Evolutionary conservation across 2,888 invertebrate genomes (phyloP).

Genomic region (Xestia ashworthii): DNA sequence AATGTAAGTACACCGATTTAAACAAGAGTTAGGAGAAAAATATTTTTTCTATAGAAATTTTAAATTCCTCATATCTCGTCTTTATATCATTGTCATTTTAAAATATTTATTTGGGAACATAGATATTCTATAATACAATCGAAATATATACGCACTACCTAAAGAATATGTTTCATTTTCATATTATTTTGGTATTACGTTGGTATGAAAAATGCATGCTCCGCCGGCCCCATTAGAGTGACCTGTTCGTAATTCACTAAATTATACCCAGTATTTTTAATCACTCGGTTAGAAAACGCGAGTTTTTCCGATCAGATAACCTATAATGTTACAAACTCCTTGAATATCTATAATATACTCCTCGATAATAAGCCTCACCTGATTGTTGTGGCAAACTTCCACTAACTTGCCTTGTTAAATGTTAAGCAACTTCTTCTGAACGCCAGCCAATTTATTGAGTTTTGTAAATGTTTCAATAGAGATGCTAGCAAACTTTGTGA

Average conservation of each 20-base stretch:
- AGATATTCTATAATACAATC: no score
- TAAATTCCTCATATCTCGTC: no score
- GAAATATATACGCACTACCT: no score
- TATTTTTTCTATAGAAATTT: no score
- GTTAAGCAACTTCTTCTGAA: constrained; percentile 57
- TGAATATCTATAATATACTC: constrained; percentile 32
- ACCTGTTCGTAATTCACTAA: neutral
- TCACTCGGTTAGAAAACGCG: neutral
- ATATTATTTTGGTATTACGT: no score
- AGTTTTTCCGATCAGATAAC: neutral
- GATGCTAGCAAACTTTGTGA: constrained; percentile 48
- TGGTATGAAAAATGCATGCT: no score
- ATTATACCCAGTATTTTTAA: neutral
- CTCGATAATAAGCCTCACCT: constrained; percentile 55
- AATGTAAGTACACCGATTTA: no score
- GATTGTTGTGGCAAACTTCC: constrained; percentile 50
- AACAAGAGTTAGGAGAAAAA: no score
- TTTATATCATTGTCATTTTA: no score
- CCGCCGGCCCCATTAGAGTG: no score
- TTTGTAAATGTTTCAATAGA: constrained; percentile 59
- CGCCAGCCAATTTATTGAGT: constrained; percentile 60
- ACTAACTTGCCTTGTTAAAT: constrained; percentile 67
- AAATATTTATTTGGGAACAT: no score
- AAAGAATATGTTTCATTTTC: no score
- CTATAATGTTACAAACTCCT: constrained; percentile 1